A percentile compares a stretch with the other conserved stretches of the same genome.
phyloP scores from a whole-genome alignment of 1,140 invertebrate species.

The Andricus grossulariae region DNA sequence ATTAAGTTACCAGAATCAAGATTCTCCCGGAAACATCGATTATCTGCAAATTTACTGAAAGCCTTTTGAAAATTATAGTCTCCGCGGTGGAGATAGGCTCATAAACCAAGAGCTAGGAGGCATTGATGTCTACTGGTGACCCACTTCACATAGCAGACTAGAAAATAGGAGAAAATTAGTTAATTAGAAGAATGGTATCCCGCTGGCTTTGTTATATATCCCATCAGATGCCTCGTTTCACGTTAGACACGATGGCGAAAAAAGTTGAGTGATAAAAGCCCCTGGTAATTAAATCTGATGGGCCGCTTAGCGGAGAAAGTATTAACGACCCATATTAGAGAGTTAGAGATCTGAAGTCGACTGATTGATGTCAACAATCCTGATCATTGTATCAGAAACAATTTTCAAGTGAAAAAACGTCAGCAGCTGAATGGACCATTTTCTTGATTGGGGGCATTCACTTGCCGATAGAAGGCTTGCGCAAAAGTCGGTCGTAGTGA shows the following conservation, averaged over 20 bases:
- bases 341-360: neutral
- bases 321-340: neutral
- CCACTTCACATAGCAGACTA: conserved; percentile 10
- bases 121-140: conserved; percentile 2
- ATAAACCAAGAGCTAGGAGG: conserved; percentile 6
- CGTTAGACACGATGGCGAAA: neutral
- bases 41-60: conserved; percentile 4
- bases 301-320: neutral
- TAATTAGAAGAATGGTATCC: conserved; percentile 18
- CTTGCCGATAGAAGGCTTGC: neutral
- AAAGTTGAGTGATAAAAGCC: conserved; percentile 3
- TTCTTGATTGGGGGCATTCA: neutral
- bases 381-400: neutral
- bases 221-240: conserved; percentile 2
- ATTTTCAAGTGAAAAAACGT: neutral
- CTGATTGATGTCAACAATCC: neutral
- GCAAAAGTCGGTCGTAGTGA: neutral
- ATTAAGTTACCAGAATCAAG: conserved; percentile 24
- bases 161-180: conserved; percentile 17
- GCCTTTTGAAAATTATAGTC: conserved; percentile 8
- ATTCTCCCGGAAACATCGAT: conserved; percentile 9
- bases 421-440: neutral
- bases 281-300: neutral
- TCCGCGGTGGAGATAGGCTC: neutral
- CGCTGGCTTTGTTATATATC: neutral